Evolutionary conservation across 2,113 vertebrate species (phyloP).

Genomic region (Rhinoderma darwinii): DNA sequence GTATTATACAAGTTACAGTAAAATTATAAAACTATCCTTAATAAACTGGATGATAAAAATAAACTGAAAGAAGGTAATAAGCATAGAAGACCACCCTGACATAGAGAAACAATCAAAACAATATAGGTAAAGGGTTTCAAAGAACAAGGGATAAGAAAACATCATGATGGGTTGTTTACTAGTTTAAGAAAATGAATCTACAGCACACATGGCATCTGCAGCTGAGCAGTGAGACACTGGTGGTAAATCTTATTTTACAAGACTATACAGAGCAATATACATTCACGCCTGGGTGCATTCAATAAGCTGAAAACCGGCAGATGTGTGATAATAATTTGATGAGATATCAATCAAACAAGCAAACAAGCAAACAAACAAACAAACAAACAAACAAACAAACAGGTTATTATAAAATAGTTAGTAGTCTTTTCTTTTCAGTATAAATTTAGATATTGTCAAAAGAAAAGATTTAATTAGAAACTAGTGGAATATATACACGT

Average conservation of each 20-base stretch:
- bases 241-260: slow-evolving; percentile 32
- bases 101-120: background rate
- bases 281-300: slow-evolving; percentile 21
- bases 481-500: background rate
- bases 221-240: background rate
- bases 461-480: slow-evolving; percentile 26
- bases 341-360: slow-evolving; percentile 44
- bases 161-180: slow-evolving; percentile 12
- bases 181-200: slow-evolving; percentile 19
- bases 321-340: slow-evolving; percentile 32
- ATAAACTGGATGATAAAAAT: background rate
- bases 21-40: background rate
- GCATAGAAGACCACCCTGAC: background rate
- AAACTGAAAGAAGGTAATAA: background rate
- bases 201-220: slow-evolving; percentile 25
- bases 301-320: slow-evolving; percentile 25
- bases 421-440: background rate
- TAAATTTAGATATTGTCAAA: slow-evolving; percentile 10
- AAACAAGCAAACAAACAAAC: too few species aligned
- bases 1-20: background rate
- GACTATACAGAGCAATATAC: slow-evolving; percentile 17
- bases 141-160: background rate
- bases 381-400: slow-evolving; percentile 16
- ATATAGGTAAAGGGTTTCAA: background rate
- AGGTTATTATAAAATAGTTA: slow-evolving; percentile 37